phyloP scores from a whole-genome alignment of 2,797 vertebrate genomes.

The Muscicapa comitata region DNA sequence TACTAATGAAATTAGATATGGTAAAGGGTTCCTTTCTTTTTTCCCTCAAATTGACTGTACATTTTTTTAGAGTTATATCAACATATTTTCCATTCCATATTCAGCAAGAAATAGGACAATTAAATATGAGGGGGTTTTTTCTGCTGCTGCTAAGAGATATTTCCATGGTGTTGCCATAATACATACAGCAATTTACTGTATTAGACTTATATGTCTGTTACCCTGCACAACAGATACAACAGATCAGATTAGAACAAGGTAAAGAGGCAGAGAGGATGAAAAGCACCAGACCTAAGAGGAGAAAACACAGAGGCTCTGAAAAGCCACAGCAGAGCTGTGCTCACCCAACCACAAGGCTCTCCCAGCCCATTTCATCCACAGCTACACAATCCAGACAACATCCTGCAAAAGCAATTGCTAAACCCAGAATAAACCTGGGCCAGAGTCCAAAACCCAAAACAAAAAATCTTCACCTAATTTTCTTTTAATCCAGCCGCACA shows the following conservation, averaged over 20 bases:
- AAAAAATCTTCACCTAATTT: not conserved
- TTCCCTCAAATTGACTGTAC: conserved; percentile 23
- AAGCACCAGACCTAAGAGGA: not conserved
- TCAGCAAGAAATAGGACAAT: conserved; percentile 71
- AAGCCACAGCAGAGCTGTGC: not conserved
- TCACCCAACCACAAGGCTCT: not conserved
- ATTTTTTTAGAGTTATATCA: conserved; percentile 76
- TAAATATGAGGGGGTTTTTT: not conserved
- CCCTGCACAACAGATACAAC: conserved; percentile 25
- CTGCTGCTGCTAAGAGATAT: conserved; percentile 49
- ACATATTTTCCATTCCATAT: conserved; percentile 73
- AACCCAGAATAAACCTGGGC: not conserved
- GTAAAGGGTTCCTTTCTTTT: conserved; percentile 41
- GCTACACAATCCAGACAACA: not conserved
- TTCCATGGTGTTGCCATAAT: conserved; percentile 48
- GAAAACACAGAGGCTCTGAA: not conserved
- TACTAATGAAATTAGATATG: conserved; percentile 77
- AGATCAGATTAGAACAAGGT: conserved; percentile 5
- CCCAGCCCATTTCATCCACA: not conserved
- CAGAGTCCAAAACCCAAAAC: not conserved
- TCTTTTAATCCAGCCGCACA: not conserved
- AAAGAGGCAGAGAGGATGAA: not conserved
- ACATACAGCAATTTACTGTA: conserved; percentile 22
- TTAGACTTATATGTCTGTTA: conserved; percentile 34
- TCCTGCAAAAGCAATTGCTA: not conserved